phyloP scores from a whole-genome alignment of 2,113 vertebrate genomes.

The Hemibagrus wyckioides region DNA sequence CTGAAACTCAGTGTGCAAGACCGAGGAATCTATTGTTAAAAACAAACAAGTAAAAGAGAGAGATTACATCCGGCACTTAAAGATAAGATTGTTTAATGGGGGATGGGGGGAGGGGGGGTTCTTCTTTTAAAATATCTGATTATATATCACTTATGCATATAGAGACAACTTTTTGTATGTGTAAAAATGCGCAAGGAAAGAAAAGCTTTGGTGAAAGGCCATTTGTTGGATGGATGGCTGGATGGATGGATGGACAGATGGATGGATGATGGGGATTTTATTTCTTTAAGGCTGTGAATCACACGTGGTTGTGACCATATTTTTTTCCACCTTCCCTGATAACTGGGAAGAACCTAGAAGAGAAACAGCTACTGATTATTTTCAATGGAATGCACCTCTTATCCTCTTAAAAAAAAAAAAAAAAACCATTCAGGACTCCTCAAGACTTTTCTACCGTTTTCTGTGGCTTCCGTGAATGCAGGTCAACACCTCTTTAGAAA shows the following conservation, averaged over 20 bases:
- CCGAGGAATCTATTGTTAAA: neutral
- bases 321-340: conserved; percentile 32
- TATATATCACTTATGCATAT: conserved; percentile 64
- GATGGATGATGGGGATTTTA: conserved; percentile 47
- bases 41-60: conserved; percentile 39
- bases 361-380: conserved; percentile 60
- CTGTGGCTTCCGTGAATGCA: conserved; percentile 46
- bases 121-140: conserved; percentile 47
- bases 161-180: conserved; percentile 65
- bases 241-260: conserved; percentile 1
- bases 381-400: conserved; percentile 49
- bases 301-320: conserved; percentile 49
- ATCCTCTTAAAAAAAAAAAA: neutral
- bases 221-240: neutral
- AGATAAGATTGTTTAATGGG: conserved; percentile 17
- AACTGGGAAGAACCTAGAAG: conserved; percentile 44
- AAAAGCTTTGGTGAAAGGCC: conserved; percentile 54
- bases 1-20: conserved; percentile 22
- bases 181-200: conserved; percentile 35
- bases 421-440: conserved; percentile 43
- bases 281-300: conserved; percentile 71
- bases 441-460: conserved; percentile 40
- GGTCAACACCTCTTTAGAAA: conserved; percentile 48
- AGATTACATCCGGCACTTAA: conserved; percentile 67
- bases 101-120: neutral